Evolutionary conservation across 2,113 vertebrate genomes (phyloP), one percentile per base, ranked within the genome.

Genomic region (Rafetus swinhoei): DNA sequence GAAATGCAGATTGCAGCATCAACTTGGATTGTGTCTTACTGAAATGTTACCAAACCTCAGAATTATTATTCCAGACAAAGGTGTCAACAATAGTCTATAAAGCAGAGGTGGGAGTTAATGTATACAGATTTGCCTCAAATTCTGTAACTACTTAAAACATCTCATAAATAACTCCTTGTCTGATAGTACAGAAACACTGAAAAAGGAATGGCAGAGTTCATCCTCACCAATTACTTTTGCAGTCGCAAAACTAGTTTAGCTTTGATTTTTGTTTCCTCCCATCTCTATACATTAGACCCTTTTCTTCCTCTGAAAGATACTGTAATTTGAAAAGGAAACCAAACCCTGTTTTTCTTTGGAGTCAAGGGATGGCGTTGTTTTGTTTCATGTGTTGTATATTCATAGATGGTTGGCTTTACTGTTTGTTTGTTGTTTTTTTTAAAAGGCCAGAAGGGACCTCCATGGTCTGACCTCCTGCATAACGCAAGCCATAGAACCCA

Each of bases 391-490:
- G 14, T 57, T 85, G 56, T 6, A 1, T 74, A 2, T 54, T 85
- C 87, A 87, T 59, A 79, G 8, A n/a, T 19, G 29, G 32, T 69
- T 69, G 32, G 32, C 25, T 29, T 60, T 29, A 29, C 27, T 29
- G 59, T 60, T 29, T 29, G 12, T 29, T 60, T 57, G 18, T 57
- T 60, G 27, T 60, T 60, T 5, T 29, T 60, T 60, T 60, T 60
- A 27, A 27, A 60, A 84, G 56, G 45, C 24, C 32, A 35, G n/a
- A 72, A 72, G 22, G 39, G 4, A 35, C 2, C 45, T 0, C 53
- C 59, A 16, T 52, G 27, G 15, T 81, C 88, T 87, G 82, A 29
- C 54, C 86, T 22, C 84, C 81, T 39, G 11, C n/a, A 88, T 82
- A 94, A 81, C 15, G 12, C 4, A 39, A 10, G 21, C 74, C 35